phyloP scores from a whole-genome alignment of 2,888 invertebrate genomes.

The Dinocampus coccinellae region DNA sequence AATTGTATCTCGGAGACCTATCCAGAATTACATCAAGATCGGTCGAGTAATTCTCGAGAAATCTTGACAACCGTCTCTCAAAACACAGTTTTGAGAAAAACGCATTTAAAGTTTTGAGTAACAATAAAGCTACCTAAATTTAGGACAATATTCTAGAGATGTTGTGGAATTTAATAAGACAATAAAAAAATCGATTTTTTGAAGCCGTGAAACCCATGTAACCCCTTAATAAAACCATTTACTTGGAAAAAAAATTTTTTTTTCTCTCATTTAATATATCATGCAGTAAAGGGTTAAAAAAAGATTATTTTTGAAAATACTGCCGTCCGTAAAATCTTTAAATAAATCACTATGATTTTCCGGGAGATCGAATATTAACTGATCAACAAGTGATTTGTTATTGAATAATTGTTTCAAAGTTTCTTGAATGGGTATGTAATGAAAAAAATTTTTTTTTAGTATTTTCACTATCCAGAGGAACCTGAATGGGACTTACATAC shows the following conservation, averaged over 20 bases:
- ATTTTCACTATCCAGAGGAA: slow-evolving; percentile 25
- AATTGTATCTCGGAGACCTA: too few relatives aligned
- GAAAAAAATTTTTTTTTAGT: slow-evolving; percentile 34
- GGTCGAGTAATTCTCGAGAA: too few relatives aligned
- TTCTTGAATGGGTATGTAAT: slow-evolving; percentile 43
- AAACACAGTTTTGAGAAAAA: slow-evolving; percentile 38
- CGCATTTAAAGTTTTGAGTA: too few relatives aligned
- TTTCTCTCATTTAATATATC: too few relatives aligned
- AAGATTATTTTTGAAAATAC: slow-evolving; percentile 40
- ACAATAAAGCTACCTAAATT: slow-evolving; percentile 21
- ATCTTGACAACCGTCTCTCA: slow-evolving; percentile 39
- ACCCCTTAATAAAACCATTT: too few relatives aligned
- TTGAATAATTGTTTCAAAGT: slow-evolving; percentile 39
- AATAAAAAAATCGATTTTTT: background rate
- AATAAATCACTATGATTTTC: slow-evolving; percentile 27
- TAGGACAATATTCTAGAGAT: slow-evolving; percentile 13
- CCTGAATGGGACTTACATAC: slow-evolving; percentile 34
- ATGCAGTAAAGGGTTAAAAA: too few relatives aligned
- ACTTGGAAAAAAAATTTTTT: too few relatives aligned
- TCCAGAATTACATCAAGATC: too few relatives aligned
- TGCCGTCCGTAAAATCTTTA: slow-evolving; percentile 44
- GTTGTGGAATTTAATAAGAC: background rate
- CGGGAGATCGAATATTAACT: slow-evolving; percentile 16
- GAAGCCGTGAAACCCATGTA: slow-evolving; percentile 4
- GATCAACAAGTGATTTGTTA: slow-evolving; percentile 38